phyloP scores from a whole-genome alignment of 2,888 invertebrate species.

The Morpho achilles region DNA sequence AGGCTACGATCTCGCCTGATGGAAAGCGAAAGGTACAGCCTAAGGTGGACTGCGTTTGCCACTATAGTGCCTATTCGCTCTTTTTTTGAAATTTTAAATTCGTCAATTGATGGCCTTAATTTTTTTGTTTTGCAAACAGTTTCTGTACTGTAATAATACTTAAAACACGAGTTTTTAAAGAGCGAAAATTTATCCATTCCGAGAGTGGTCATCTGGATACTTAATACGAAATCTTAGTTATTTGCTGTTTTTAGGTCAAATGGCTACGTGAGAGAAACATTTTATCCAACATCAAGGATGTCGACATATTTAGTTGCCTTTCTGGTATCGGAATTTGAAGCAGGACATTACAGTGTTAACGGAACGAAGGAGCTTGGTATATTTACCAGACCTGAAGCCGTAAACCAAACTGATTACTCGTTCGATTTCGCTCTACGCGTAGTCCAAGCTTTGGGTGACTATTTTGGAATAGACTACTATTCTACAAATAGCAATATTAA shows the following conservation, averaged over 20 bases:
- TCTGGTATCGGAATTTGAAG: constrained; percentile 85
- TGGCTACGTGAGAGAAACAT: constrained; percentile 82
- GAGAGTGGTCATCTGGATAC: too few species aligned
- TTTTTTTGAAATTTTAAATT: too few species aligned
- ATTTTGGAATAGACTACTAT: constrained; percentile 78
- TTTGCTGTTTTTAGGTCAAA: constrained; percentile 42
- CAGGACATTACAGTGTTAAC: constrained; percentile 38
- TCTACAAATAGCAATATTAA: constrained; percentile 80
- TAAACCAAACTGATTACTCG: constrained; percentile 83
- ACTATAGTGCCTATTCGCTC: too few species aligned
- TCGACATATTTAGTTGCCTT: constrained; percentile 92
- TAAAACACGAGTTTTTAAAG: too few species aligned
- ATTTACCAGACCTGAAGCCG: constrained; percentile 84
- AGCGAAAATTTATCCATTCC: too few species aligned
- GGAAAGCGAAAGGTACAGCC: too few species aligned
- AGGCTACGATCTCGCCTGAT: too few species aligned
- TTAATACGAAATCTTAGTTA: not conserved
- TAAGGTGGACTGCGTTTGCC: too few species aligned
- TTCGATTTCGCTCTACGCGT: constrained; percentile 78
- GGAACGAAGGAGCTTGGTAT: constrained; percentile 75
- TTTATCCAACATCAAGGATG: constrained; percentile 82
- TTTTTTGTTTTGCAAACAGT: too few species aligned
- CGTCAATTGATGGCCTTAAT: too few species aligned
- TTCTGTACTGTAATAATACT: too few species aligned
- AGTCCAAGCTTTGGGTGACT: constrained; percentile 72